A percentile compares a stretch with the other conserved stretches of the same genome.
Conservation (phyloP, 2,797 vertebrate species). For the Squalus acanthias region DNA sequence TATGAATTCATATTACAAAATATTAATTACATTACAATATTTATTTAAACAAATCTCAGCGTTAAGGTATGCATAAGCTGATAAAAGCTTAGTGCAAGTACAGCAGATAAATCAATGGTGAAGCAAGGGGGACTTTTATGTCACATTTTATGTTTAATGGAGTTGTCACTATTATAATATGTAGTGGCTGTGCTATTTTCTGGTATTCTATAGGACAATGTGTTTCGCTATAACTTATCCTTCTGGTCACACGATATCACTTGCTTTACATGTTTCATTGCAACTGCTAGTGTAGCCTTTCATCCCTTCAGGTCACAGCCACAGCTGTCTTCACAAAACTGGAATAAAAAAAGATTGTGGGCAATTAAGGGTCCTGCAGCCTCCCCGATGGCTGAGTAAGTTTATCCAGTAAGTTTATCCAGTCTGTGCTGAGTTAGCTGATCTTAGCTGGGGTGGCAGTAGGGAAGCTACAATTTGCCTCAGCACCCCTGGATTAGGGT, state of each 20-base stretch:
- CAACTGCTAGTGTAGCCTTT: background rate
- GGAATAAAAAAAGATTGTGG: background rate
- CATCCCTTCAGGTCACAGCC: background rate
- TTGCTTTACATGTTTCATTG: background rate
- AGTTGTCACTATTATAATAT: slow-evolving; percentile 24
- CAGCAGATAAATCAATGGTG: slow-evolving; percentile 7
- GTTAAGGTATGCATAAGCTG: background rate
- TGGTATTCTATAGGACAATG: too few species aligned
- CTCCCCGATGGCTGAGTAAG: background rate
- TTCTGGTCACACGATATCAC: background rate
- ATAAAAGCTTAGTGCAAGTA: background rate
- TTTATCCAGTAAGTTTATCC: background rate
- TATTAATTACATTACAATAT: background rate
- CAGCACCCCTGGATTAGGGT: background rate
- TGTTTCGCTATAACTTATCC: background rate
- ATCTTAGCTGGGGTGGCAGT: background rate
- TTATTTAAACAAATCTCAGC: background rate
- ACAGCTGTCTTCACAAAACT: background rate
- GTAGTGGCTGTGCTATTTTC: background rate
- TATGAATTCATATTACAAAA: background rate
- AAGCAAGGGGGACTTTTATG: background rate
- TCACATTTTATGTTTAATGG: background rate
- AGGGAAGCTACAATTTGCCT: background rate
- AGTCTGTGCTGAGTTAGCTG: background rate
- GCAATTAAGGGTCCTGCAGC: background rate